Conservation (phyloP, 2,113 vertebrate genomes). For the Festucalex cinctus region DNA sequence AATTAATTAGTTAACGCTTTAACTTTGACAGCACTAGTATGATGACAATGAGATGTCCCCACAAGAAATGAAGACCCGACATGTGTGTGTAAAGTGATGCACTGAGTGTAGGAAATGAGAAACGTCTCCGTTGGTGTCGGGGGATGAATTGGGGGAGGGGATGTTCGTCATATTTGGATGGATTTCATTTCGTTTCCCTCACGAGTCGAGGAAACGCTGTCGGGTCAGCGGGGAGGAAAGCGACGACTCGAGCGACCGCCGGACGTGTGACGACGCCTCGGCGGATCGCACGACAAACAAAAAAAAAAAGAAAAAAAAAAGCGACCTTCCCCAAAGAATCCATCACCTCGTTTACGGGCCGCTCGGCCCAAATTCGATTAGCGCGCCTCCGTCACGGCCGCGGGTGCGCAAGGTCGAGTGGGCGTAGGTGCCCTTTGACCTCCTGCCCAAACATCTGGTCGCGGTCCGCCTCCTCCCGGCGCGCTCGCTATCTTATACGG, state of each 20-base stretch:
- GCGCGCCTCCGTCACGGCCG: constrained; percentile 33
- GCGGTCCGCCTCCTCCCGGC: constrained; percentile 3
- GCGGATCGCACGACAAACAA: background rate
- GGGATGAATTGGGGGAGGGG: too few species aligned
- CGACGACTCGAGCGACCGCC: too few species aligned
- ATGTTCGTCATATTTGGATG: constrained; percentile 3
- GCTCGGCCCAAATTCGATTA: constrained; percentile 58
- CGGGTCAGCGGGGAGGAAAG: constrained; percentile 37
- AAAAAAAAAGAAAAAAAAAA: background rate
- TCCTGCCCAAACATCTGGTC: constrained; percentile 49
- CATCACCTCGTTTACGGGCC: constrained; percentile 48
- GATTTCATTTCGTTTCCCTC: constrained; percentile 63
- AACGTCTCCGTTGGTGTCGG: constrained; percentile 25
- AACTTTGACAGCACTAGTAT: too few species aligned
- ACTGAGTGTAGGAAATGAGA: constrained; percentile 58
- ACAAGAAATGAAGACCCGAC: background rate
- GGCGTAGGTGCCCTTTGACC: constrained; percentile 38
- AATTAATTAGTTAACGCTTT: too few species aligned
- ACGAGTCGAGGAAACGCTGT: constrained; percentile 52
- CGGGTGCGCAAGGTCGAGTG: constrained; percentile 41
- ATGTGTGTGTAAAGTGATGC: constrained; percentile 22
- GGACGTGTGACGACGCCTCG: background rate
- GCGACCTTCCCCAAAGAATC: constrained; percentile 18
- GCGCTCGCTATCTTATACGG: background rate
- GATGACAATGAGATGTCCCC: too few species aligned